Base-by-base conservation (phyloP, 92 coral and sea anemone genomes). In the Parazoanthus darwini region DNA sequence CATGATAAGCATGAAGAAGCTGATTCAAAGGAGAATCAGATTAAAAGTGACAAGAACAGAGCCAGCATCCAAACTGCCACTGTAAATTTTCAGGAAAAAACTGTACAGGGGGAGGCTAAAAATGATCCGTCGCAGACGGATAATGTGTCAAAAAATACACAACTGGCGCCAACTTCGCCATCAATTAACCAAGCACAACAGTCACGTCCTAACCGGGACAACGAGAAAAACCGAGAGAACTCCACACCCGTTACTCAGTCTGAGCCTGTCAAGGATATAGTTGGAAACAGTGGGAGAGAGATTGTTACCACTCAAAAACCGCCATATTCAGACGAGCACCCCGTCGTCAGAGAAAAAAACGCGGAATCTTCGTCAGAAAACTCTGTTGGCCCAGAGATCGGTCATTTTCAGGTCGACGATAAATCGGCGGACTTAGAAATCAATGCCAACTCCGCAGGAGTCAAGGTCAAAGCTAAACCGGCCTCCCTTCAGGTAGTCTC, bases 401-500 rank as follows among this genome's bases (percentile, higher is more conserved):
- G 98, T 3, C 98, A 95, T 91, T 97, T 97, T 82, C 99, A 94
- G 90, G 98, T 97, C 1, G 95, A 94, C 72, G 99, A 97, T 87
- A 97, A 97, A 82, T 97, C 99, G 35, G 99, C 99, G 2, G 99
- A 97, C 91, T 90, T 97, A 85, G 99, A 97, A 89, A 97, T 97
- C 86, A 96, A 97, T 85, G 99, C 99, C 18, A 96, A 97, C 85
- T 97, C 99, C 9, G 96, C 97, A 22, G 99, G 99, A 50, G 99
- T 97, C 11, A 92, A 93, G 86, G 99, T 97, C 29, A 97, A 97
- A 87, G 99, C 99, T 38, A 97, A 97, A 88, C 99, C 99, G 39
- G 99, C 99, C 35, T 97, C 99, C 16, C 93, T 97, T 25, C 99
- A 97, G 92, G 99, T 97, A 50, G 99, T 97, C 66, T 97, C 99